Evolutionary conservation across 2,797 vertebrate genomes (phyloP).

Genomic region (Periophthalmus magnuspinnatus): DNA sequence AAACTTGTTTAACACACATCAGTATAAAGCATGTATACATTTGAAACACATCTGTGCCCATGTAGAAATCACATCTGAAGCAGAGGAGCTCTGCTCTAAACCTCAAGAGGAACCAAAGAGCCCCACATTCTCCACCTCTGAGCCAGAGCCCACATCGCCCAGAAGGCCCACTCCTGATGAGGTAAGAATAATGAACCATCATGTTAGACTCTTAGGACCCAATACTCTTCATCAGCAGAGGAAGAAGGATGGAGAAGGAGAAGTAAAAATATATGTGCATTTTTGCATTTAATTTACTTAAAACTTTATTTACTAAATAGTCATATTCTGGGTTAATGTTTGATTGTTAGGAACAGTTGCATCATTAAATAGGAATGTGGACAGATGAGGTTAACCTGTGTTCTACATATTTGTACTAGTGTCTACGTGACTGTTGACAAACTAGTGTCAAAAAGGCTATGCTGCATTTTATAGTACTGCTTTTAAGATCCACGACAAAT

Average conservation of each 20-base stretch:
- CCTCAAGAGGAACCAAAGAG: conserved; percentile 87
- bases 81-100: conserved; percentile 91
- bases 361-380: conserved; percentile 64
- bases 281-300: conserved; percentile 22
- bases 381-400: conserved; percentile 37
- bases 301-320: conserved; percentile 7
- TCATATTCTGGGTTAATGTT: conserved; percentile 46
- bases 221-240: not conserved
- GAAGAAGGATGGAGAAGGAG: too few relatives aligned
- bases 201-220: not conserved
- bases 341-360: conserved; percentile 44
- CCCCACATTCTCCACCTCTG: conserved; percentile 56
- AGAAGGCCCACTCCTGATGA: conserved; percentile 63
- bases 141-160: conserved; percentile 68
- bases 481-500: conserved; percentile 4
- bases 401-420: conserved; percentile 33
- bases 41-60: conserved; percentile 35
- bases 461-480: conserved; percentile 9
- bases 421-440: conserved; percentile 27
- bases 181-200: conserved; percentile 67
- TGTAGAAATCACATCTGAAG: conserved; percentile 94
- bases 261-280: not conserved
- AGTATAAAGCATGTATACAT: conserved; percentile 9
- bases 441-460: not conserved
- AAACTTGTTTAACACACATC: not conserved